Percentiles rank a stretch among this genome's conserved stretches.
phyloP scores from a whole-genome alignment of 2,888 invertebrate species.

The Drosophila nr. perissopoda region DNA sequence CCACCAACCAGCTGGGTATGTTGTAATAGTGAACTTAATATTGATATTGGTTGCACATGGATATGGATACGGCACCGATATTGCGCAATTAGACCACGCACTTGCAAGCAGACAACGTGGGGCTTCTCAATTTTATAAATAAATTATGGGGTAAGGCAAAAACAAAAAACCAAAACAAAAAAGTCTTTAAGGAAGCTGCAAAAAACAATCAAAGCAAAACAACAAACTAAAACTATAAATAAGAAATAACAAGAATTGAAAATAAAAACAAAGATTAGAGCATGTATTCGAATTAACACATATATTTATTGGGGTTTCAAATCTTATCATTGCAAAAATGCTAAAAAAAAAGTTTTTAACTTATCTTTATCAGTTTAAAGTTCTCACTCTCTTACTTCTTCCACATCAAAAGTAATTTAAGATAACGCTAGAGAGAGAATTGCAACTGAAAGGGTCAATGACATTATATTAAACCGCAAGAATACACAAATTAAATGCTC shows the following conservation, averaged over 20 bases:
- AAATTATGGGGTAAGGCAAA: slow-evolving; percentile 35
- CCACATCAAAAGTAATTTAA: no score
- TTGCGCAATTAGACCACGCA: slow-evolving; percentile 58
- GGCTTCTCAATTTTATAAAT: slow-evolving; percentile 39
- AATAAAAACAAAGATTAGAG: neutral
- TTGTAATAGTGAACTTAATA: slow-evolving; percentile 79
- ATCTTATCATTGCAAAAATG: no score
- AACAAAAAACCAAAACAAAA: neutral
- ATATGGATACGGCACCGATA: slow-evolving; percentile 33
- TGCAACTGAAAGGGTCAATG: no score
- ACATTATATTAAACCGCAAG: fast-evolving
- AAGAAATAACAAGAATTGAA: no score
- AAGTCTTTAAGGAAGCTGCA: neutral
- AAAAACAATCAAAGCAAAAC: neutral
- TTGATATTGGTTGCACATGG: slow-evolving; percentile 59
- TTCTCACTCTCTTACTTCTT: no score
- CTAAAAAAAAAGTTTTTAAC: no score
- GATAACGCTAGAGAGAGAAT: no score
- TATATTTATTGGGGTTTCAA: no score
- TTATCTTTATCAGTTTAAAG: no score
- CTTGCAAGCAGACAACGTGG: slow-evolving; percentile 29
- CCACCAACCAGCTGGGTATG: slow-evolving; percentile 37
- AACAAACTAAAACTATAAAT: neutral
- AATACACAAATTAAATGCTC: neutral
- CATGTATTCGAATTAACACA: neutral